Evolutionary conservation across 2,113 vertebrate species (phyloP), one percentile per base, ranked within the genome.

Genomic region (Callospermophilus lateralis): DNA sequence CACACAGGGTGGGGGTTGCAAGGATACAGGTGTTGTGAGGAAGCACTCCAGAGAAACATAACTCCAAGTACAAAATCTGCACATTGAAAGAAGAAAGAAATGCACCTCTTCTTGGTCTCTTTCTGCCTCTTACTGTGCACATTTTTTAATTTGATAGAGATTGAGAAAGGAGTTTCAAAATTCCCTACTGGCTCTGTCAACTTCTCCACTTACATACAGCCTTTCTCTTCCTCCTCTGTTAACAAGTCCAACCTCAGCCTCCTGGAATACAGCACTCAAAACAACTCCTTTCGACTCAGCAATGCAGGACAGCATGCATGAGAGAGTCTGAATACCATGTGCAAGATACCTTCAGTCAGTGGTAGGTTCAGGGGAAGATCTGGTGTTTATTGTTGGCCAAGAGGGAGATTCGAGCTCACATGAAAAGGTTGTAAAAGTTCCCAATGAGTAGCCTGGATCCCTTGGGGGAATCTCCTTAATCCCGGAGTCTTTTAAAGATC

Each of bases 111-210:
- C 28, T 84, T 77, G 51, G 24, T 92, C 55, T 88, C 24, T 85
- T 94, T 88, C 77, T 90, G 16, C 55, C 51, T 94, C 55, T 79
- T 84, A 61, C 55, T 83, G 53, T 85, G 48, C 39, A 68, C 58
- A n/a, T 45, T 74, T 94, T 96, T 96, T 65, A 81, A 84, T 79
- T 86, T 53, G 83, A 76, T 34, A 55, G 34, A 90, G 79, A 58
- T 53, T 80, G 51, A 68, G 74, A 90, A 87, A 92, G 42, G 30
- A 92, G 68, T 92, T 97, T 89, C 48, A 86, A 63, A 97, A 80
- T 85, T 93, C 76, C 74, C 53, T 84, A 61, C 77, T 5, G 13
- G 53, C 45, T 94, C 37, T 37, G 79, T 90, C 51, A 92, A 2
- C 84, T 84, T 90, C 95, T 96, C 83, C 79, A 15, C 79, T 93